phyloP scores from a whole-genome alignment of 2,797 vertebrate genomes.

The Tolypeutes matacus region DNA sequence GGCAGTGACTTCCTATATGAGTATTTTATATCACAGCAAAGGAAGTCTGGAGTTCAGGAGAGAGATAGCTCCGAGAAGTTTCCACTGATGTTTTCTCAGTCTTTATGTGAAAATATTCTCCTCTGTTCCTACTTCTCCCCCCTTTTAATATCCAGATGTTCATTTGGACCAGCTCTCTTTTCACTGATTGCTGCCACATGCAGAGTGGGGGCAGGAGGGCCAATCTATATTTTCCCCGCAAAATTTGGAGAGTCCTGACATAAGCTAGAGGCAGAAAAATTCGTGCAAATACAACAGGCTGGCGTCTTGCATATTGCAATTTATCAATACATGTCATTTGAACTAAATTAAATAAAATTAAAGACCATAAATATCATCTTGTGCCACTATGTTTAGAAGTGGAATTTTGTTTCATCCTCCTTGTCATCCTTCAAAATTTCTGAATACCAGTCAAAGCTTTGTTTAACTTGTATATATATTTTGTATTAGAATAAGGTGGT shows the following conservation, averaged over 20 bases:
- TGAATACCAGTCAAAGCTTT: neutral
- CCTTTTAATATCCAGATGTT: conserved; percentile 73
- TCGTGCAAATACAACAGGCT: neutral
- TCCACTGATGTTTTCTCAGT: conserved; percentile 69
- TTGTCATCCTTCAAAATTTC: neutral
- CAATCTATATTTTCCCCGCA: conserved; percentile 68
- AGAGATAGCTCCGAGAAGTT: conserved; percentile 69
- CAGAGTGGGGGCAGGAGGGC: conserved; percentile 72
- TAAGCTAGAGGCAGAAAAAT: neutral
- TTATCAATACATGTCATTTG: conserved; percentile 1
- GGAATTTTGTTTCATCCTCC: conserved; percentile 45
- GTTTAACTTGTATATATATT: neutral
- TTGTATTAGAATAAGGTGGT: neutral
- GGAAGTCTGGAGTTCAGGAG: conserved; percentile 39
- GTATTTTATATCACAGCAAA: neutral
- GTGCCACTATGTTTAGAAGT: neutral
- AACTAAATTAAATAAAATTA: neutral
- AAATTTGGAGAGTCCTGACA: neutral
- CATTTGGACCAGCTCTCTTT: conserved; percentile 66
- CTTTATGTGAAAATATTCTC: conserved; percentile 54
- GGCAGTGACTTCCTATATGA: conserved; percentile 68
- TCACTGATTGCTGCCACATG: conserved; percentile 68
- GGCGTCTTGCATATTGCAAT: neutral
- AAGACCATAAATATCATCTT: conserved; percentile 13
- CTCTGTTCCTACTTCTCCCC: neutral